Evolutionary conservation across 1,140 invertebrate species (phyloP), one percentile per base, ranked within the genome.

Genomic region (Aphaenogaster ashmeadi): DNA sequence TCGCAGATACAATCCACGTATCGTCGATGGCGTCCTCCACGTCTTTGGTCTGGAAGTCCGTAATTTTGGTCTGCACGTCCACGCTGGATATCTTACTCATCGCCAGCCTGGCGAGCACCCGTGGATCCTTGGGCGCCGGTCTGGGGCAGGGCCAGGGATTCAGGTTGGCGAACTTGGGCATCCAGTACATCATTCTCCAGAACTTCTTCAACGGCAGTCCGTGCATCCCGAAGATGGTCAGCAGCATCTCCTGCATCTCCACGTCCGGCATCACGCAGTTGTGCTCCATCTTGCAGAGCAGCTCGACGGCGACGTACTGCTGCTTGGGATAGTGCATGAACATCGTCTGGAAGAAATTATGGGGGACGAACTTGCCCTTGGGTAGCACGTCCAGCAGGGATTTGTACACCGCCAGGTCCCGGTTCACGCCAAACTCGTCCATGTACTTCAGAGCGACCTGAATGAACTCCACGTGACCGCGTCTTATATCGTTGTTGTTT

Each of bases 111-210:
- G 99, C 98, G n/a, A 99, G 93, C 94, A 98, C 97, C 8, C 98
- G 95, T 1, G 96, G 95, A 93, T 99, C 97, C 90, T 96, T 96
- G 2, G 98, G 98, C 47, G 98, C 88, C 1, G 97, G 96, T 50
- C 97, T 96, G 0, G 99, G 98, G 58, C 99, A 93, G 1, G 97
- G 97, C 97, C 98, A 99, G 2, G 99, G 99, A 89, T 98, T 98
- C 0, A 97, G 94, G 94, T 99, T 97, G 93, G 97, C 98, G 92
- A 99, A 98, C 95, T 99, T 99, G 4, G 99, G 99, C 97, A 99
- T 98, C 99, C 99, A 99, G 93, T 99, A 99, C 96, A 98, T 97
- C 98, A 99, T 99, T 66, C 98, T 96, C 96, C 97, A 97, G 93
- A 97, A 98, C 94, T 99, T 99, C 85, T 98, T 95, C 15, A 98